Percentiles rank a stretch among this genome's conserved stretches.
phyloP scores from a whole-genome alignment of 2,797 vertebrate species.

The Anas flavirostris region DNA sequence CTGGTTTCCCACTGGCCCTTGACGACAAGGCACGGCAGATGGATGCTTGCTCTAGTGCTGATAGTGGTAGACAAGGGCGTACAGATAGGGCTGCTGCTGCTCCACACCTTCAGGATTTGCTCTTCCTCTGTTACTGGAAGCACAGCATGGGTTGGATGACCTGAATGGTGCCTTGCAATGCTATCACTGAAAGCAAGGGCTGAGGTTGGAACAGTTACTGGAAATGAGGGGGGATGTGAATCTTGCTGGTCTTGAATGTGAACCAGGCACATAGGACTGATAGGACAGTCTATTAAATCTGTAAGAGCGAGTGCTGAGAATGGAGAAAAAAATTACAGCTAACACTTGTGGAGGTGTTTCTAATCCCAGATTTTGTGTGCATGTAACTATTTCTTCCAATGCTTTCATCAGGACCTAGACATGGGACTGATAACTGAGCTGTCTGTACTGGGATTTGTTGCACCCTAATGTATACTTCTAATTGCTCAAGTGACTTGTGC shows the following conservation, averaged over 20 bases:
- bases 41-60: not conserved
- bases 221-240: not conserved
- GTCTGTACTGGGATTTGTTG: not conserved
- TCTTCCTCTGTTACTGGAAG: not conserved
- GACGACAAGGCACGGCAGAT: not conserved
- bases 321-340: not conserved
- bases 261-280: not conserved
- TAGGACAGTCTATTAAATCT: not conserved
- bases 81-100: not conserved
- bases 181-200: not conserved
- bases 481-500: not conserved
- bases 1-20: not conserved
- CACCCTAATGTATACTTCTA: not conserved
- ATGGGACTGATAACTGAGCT: no score
- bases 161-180: rapidly evolving
- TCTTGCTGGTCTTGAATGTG: not conserved
- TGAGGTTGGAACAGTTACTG: not conserved
- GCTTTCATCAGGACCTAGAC: no score
- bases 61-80: not conserved
- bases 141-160: rapidly evolving
- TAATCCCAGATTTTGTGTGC: not conserved
- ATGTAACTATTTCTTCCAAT: not conserved
- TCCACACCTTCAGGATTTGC: no score
- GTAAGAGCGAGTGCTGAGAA: not conserved
- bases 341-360: not conserved